phyloP scores from a whole-genome alignment of 1,140 invertebrate species.

The Diorhabda sublineata region DNA sequence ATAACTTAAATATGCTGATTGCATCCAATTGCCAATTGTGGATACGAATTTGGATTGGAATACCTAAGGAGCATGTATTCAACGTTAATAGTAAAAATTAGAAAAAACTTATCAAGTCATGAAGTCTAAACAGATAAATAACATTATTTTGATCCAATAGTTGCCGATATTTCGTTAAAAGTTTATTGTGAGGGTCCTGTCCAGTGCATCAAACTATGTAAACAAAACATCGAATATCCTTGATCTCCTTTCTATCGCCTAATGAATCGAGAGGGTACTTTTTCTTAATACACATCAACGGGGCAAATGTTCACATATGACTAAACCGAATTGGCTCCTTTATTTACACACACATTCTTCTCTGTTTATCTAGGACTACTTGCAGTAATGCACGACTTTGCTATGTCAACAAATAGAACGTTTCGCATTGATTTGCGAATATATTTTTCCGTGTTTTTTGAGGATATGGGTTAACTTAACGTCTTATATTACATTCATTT shows the following conservation, averaged over 20 bases:
- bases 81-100: no score
- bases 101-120: no score
- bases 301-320: conserved; percentile 22
- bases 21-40: no score
- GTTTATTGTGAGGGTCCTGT: no score
- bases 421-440: conserved; percentile 31
- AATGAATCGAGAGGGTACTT: conserved; percentile 27
- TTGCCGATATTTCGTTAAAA: no score
- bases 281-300: conserved; percentile 27
- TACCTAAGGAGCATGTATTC: no score
- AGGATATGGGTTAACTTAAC: neutral
- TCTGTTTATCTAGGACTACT: conserved; percentile 37
- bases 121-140: no score
- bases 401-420: conserved; percentile 31
- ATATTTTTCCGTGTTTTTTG: conserved; percentile 1
- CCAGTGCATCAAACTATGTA: neutral
- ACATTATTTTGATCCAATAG: no score
- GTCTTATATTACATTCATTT: neutral
- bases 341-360: conserved; percentile 35
- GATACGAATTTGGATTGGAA: no score
- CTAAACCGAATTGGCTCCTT: conserved; percentile 29
- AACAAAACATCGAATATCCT: conserved; percentile 5
- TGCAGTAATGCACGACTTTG: conserved; percentile 38
- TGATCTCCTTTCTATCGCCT: conserved; percentile 18
- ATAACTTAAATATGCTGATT: no score